Conservation (phyloP, 2,888 invertebrate species). For the Rhagophthalmus giganteus region DNA sequence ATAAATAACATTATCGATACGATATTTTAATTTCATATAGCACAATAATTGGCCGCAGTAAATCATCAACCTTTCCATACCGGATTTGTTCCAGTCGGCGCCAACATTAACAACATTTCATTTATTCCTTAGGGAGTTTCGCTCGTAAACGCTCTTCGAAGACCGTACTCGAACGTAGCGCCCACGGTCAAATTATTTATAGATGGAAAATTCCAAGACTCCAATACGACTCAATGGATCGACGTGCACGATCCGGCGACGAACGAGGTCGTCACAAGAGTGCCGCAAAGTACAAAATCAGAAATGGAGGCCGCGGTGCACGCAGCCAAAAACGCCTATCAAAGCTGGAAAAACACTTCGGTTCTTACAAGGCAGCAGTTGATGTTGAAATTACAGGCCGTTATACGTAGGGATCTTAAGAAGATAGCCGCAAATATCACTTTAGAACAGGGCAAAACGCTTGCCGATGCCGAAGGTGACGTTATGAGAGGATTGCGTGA, state of each 20-base stretch:
- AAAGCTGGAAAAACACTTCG: slow-evolving; percentile 88
- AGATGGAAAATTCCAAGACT: slow-evolving; percentile 92
- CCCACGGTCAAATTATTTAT: slow-evolving; percentile 91
- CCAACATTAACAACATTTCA: too few species aligned
- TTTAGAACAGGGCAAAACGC: slow-evolving; percentile 95
- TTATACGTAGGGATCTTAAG: slow-evolving; percentile 86
- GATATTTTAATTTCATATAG: too few species aligned
- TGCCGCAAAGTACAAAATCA: slow-evolving; percentile 84
- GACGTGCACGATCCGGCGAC: slow-evolving; percentile 96
- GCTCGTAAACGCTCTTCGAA: slow-evolving; percentile 16
- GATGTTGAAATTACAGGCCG: slow-evolving; percentile 70
- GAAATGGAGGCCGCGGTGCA: slow-evolving; percentile 91
- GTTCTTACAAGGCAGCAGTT: slow-evolving; percentile 86
- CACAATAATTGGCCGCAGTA: too few species aligned
- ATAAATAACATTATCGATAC: too few species aligned
- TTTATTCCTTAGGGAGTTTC: slow-evolving; percentile 19
- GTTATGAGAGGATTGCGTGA: slow-evolving; percentile 95
- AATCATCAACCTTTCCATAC: too few species aligned
- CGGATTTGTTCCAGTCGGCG: too few species aligned
- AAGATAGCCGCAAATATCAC: slow-evolving; percentile 91
- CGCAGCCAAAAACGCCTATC: slow-evolving; percentile 75
- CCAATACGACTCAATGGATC: slow-evolving; percentile 90
- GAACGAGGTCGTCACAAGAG: slow-evolving; percentile 77
- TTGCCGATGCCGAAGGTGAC: slow-evolving; percentile 97
- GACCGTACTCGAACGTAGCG: slow-evolving; percentile 52